Evolutionary conservation across 2,888 invertebrate genomes (phyloP).

Genomic region (Cetonia aurata): DNA sequence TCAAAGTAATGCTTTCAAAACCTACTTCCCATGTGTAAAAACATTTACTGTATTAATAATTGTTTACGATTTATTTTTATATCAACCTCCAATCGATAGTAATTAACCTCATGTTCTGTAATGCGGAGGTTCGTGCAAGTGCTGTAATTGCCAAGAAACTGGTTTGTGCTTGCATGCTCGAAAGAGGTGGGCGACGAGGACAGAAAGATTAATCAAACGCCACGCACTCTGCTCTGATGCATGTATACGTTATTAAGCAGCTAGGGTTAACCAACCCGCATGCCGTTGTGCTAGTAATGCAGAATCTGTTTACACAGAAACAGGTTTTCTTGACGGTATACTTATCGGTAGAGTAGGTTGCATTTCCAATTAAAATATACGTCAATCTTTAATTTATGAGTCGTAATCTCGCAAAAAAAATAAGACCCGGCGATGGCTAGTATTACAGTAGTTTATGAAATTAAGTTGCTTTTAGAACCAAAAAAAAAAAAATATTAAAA

Average conservation of each 20-base stretch:
- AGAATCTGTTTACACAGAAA: constrained; percentile 30
- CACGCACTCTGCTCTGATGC: constrained; percentile 11
- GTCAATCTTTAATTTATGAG: too few species aligned
- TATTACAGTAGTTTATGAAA: too few species aligned
- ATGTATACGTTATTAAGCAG: constrained; percentile 22
- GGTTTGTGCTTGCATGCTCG: constrained; percentile 23
- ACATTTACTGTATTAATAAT: too few species aligned
- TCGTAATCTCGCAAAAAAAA: too few species aligned
- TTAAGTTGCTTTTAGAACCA: too few species aligned
- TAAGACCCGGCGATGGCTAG: too few species aligned
- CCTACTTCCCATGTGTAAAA: too few species aligned
- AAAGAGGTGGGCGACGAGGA: constrained; percentile 40
- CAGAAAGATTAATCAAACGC: constrained; percentile 38
- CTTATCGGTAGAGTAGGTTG: too few species aligned
- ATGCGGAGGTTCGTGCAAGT: constrained; percentile 16
- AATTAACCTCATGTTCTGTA: constrained; percentile 30
- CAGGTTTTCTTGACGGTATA: constrained; percentile 15
- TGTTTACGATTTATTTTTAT: constrained; percentile 14
- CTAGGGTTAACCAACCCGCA: constrained; percentile 42
- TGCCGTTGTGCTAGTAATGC: constrained; percentile 31
- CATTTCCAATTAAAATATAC: too few species aligned
- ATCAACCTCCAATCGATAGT: constrained; percentile 5
- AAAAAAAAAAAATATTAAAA: too few species aligned
- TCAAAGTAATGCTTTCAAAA: too few species aligned
- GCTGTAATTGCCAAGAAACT: constrained; percentile 20